Evolutionary conservation across 2,888 invertebrate species (phyloP).

Genomic region (Acanthococcus lagerstroemiae): DNA sequence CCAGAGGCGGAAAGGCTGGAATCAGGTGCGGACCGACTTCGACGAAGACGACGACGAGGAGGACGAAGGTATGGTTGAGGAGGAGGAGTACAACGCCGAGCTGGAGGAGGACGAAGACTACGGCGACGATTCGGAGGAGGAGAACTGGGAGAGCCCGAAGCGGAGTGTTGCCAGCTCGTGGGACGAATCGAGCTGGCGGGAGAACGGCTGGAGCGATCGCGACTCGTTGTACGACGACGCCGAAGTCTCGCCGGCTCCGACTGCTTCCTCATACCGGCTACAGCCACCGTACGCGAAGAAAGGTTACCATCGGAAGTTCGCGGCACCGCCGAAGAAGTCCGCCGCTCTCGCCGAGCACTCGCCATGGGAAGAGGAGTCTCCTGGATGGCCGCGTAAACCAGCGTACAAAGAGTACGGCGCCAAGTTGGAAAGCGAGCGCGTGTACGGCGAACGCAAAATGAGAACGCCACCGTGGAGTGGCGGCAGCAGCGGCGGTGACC

Average conservation of each 20-base stretch:
- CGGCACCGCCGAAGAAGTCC: constrained; percentile 45
- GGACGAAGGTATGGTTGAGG: constrained; percentile 36
- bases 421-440: neutral
- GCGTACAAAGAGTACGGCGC: constrained; percentile 2
- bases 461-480: constrained; percentile 23
- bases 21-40: constrained; percentile 14
- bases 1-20: constrained; percentile 6
- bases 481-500: constrained; percentile 25
- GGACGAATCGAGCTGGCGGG: constrained; percentile 38
- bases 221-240: constrained; percentile 39
- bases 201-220: constrained; percentile 41
- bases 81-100: neutral
- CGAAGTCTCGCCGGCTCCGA: constrained; percentile 45
- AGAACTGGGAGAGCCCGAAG: constrained; percentile 38
- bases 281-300: constrained; percentile 42
- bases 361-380: constrained; percentile 66
- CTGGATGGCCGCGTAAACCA: neutral
- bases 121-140: constrained; percentile 40
- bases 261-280: constrained; percentile 73
- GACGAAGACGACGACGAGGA: constrained; percentile 36
- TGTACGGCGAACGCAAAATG: constrained; percentile 7
- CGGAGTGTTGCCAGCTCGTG: constrained; percentile 37
- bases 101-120: constrained; percentile 34
- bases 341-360: constrained; percentile 42
- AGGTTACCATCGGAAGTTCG: constrained; percentile 40